Evolutionary conservation across 1,140 invertebrate genomes (phyloP), one percentile per base, ranked within the genome.

Genomic region (Mylabris phalerata): DNA sequence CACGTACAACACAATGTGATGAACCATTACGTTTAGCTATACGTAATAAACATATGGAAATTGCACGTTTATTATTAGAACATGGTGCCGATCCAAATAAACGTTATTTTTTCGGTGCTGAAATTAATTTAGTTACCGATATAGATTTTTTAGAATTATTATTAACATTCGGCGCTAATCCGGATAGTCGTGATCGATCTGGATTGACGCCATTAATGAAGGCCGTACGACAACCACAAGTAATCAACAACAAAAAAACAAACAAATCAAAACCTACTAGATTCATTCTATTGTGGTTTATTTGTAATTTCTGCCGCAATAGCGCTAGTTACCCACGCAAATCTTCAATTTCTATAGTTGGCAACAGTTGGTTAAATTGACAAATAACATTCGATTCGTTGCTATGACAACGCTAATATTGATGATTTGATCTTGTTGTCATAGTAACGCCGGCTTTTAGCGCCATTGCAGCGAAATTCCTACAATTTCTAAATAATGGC

Each of bases 121-220:
- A 95, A 75, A 91, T 95, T 52, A 94, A 93, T 71, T 76, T 94
- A 44, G 85, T 94, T 2, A 88, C 84, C 26, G 91, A 94, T 66
- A 76, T 89, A 44, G 84, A 90, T 57, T 92, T 88, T 66, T 74
- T 95, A 72, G 86, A 92, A 70, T 75, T 94, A 49, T 72, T 95
- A 50, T 77, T 95, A 13, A 84, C 84, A 10, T 90, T 91, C 67
- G 92, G 92, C 7, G 92, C 92, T 4, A 82, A 91, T 71, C 89
- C 92, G 19, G 89, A 95, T 72, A 87, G 88, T n/a, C 78, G 86
- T 38, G 90, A 92, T 67, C 78, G 92, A 27, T 84, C 87, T 56
- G 92, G 92, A 5, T 73, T 93, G 2, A 92, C 90, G 0, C 90
- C 91, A 0, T 72, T 95, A 7, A 95, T 95, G 92, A 92, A 90